Conservation (phyloP, 2,113 vertebrate genomes). For the Callopanchax toddi region DNA sequence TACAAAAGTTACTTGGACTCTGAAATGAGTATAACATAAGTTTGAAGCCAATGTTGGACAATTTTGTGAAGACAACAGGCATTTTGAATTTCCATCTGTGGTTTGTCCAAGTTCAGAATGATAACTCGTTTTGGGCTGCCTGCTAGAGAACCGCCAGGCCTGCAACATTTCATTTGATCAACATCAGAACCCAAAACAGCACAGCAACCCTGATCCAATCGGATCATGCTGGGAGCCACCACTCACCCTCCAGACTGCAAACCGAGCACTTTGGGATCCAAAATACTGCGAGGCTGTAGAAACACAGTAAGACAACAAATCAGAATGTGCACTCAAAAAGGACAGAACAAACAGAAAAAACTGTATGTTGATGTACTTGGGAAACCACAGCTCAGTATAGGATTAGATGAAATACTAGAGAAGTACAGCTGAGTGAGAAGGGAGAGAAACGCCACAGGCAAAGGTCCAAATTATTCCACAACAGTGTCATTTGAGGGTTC, state of each 20-base stretch:
- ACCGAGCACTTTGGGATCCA: slow-evolving; percentile 76
- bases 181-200: too few relatives aligned
- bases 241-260: slow-evolving; percentile 78
- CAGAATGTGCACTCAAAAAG: slow-evolving; percentile 1
- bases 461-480: slow-evolving; percentile 67
- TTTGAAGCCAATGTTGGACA: too few relatives aligned
- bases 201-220: too few relatives aligned
- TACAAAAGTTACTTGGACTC: too few relatives aligned
- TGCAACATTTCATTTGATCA: too few relatives aligned
- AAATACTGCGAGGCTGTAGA: slow-evolving; percentile 69
- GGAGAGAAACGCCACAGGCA: slow-evolving; percentile 57
- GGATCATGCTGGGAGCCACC: slow-evolving; percentile 35
- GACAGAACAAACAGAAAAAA: slow-evolving; percentile 19
- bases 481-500: slow-evolving; percentile 65
- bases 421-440: slow-evolving; percentile 26
- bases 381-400: slow-evolving; percentile 42
- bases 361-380: slow-evolving; percentile 1
- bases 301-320: slow-evolving; percentile 36
- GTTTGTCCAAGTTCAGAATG: too few relatives aligned
- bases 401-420: slow-evolving; percentile 43
- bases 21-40: too few relatives aligned
- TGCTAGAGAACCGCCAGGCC: too few relatives aligned
- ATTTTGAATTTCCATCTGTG: too few relatives aligned
- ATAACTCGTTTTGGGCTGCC: too few relatives aligned
- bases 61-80: too few relatives aligned